A percentile compares a stretch with the other conserved stretches of the same genome.
These are phyloP conservation scores for Cettia cetti DNA, from an alignment of 2,113 vertebrate genomes.

Conservation along the genomic window DNA sequence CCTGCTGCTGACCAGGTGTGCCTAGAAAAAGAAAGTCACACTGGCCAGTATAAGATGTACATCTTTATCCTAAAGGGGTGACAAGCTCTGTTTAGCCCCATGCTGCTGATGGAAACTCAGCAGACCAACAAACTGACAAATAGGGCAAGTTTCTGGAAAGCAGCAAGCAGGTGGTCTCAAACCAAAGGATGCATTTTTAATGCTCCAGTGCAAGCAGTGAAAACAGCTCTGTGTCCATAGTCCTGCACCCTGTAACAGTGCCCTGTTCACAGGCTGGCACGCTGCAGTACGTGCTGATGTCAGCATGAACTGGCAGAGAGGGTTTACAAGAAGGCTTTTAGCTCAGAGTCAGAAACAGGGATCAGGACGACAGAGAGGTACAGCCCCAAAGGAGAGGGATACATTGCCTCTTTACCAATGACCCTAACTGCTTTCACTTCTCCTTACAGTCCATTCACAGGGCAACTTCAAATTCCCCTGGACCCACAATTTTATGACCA, in stretches of 20 bases:
- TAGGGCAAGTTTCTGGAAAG: background rate
- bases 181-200: rapidly evolving
- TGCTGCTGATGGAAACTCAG: background rate
- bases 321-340: background rate
- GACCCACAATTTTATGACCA: background rate
- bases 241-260: background rate
- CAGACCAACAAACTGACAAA: background rate
- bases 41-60: background rate
- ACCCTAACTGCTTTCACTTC: background rate
- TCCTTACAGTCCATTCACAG: background rate
- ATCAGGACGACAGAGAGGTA: background rate
- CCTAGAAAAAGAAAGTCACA: background rate
- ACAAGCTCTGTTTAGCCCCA: background rate
- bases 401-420: rapidly evolving
- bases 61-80: background rate
- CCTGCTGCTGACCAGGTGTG: background rate
- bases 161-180: background rate
- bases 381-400: background rate
- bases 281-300: background rate
- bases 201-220: background rate
- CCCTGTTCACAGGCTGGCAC: background rate
- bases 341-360: background rate
- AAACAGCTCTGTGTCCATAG: background rate
- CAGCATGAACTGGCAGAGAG: background rate
- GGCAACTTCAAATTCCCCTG: background rate